Conservation (phyloP, 2,113 vertebrate genomes). For the Dicrurus megarhynchus region DNA sequence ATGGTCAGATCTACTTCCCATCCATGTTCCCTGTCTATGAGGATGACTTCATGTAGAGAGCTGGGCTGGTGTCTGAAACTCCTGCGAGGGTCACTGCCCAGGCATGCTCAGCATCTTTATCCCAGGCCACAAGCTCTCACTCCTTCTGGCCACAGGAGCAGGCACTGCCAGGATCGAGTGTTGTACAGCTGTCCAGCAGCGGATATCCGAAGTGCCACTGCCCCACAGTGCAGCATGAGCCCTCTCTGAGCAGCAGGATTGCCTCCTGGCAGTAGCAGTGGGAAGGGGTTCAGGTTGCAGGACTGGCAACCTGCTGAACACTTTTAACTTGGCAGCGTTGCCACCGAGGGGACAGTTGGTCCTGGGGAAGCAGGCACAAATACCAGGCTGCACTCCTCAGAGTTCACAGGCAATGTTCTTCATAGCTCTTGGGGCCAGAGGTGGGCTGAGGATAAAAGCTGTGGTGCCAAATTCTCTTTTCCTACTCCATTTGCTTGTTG, state of each 20-base stretch:
- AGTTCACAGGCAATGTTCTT: neutral
- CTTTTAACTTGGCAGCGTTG: neutral
- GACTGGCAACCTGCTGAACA: neutral
- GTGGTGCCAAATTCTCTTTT: neutral
- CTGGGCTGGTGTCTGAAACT: neutral
- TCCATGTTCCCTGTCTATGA: neutral
- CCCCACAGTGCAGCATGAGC: fast-evolving
- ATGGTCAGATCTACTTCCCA: neutral
- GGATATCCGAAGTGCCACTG: neutral
- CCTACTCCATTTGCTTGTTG: neutral
- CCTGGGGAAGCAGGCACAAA: neutral
- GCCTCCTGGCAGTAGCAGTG: neutral
- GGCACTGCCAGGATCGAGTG: neutral
- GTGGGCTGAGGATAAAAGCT: neutral
- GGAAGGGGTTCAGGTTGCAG: neutral
- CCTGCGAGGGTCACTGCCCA: neutral
- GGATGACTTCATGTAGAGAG: neutral
- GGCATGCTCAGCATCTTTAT: neutral
- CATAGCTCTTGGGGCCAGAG: neutral
- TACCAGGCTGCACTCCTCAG: neutral
- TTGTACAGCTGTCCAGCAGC: neutral
- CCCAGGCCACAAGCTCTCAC: neutral
- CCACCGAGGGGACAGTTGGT: neutral
- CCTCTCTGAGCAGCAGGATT: neutral
- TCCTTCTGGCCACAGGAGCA: fast-evolving